Evolutionary conservation across 30 jellyfish, hydroid and myxozoan genomes (phyloP).

Genomic region (Turritopsis rubra): DNA sequence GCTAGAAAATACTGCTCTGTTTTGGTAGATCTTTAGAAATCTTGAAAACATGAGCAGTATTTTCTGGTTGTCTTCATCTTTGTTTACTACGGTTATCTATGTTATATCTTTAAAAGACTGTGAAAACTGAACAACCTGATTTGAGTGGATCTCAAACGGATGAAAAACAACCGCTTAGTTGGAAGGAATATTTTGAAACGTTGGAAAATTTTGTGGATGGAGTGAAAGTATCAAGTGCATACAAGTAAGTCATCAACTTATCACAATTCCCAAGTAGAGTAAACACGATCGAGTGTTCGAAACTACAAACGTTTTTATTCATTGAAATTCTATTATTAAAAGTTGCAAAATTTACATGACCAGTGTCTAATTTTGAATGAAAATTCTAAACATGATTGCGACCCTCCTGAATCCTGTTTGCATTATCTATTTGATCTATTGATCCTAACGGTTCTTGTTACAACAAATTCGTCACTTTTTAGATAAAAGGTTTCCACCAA

Average conservation of each 20-base stretch:
- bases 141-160: neutral
- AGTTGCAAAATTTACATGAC: no score
- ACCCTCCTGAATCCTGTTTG: no score
- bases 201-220: slow-evolving; percentile 39
- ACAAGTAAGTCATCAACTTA: slow-evolving; percentile 38
- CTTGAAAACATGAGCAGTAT: neutral
- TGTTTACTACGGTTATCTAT: neutral
- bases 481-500: no score
- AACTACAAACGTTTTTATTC: no score
- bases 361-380: no score
- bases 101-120: neutral
- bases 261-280: no score
- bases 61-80: neutral
- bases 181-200: slow-evolving; percentile 38
- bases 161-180: neutral
- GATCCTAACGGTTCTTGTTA: no score
- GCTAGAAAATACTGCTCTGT: neutral
- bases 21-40: neutral
- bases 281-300: neutral
- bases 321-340: no score
- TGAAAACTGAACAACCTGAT: neutral
- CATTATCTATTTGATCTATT: no score
- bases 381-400: no score
- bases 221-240: slow-evolving; percentile 6
- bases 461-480: no score